Evolutionary conservation across 2,888 invertebrate genomes (phyloP), one percentile per base, ranked within the genome.

Genomic region (Trisateles emortualis): DNA sequence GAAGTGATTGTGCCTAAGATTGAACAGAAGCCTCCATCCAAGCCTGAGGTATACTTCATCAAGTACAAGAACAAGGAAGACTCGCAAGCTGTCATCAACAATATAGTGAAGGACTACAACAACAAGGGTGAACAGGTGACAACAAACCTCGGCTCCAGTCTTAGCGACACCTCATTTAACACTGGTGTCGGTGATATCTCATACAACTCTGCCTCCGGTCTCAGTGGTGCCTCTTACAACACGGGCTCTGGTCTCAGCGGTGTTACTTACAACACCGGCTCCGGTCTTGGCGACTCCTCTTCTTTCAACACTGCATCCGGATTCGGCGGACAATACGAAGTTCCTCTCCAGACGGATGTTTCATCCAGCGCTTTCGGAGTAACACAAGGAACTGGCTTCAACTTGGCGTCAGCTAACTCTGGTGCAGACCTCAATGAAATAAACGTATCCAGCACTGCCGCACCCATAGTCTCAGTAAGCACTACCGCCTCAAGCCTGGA

Each of bases 21-120:
- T 16, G 94, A 94, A 26, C 95, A 95, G 46, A 96, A 95, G 24
- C 94, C 95, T 54, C 96, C 96, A 41, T 92, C 94, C 81, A 96
- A 96, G 83, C 96, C 96, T 9, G 96, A 96, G 84, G 96, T 96
- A 22, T 96, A 95, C 93, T 96, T 96, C 90, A 96, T 96, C 88
- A 94, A 95, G 67, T 96, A 96, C 92, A 95, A 95, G 88, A 94
- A 95, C 56, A 95, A 95, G 88, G 87, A 88, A 52, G 91, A 91
- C 50, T 84, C 86, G n/a, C 85, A 91, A 70, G 64, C 88, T 13
- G 87, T 91, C 3, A 92, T 92, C 52, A 83, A 91, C 65, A 88
- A 90, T 60, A 92, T 92, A 40, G 92, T 92, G 11, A 83, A 76
- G 54, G 89, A 91, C 56, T 89, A 88, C 71, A 86, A 88, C 71